phyloP scores from a whole-genome alignment of 2,888 invertebrate genomes.

The Zele albiditarsus region DNA sequence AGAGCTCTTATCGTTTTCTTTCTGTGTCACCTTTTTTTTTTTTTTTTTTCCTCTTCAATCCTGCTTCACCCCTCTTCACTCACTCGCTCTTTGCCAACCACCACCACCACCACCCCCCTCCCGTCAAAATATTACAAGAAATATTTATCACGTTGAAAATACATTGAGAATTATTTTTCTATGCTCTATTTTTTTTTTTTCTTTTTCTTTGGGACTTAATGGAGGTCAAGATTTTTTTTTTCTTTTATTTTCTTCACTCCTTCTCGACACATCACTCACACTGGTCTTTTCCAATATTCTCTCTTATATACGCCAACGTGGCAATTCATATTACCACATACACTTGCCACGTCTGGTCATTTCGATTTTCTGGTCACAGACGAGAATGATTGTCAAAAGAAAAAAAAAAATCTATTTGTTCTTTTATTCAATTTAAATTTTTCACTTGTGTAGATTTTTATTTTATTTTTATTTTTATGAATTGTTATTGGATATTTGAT shows the following conservation, averaged over 20 bases:
- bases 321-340: neutral
- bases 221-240: slow-evolving; percentile 22
- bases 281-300: slow-evolving; percentile 15
- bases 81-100: neutral
- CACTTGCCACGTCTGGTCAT: neutral
- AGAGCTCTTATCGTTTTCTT: slow-evolving; percentile 48
- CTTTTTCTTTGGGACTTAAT: slow-evolving; percentile 16
- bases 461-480: too few species aligned
- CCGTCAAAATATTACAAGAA: slow-evolving; percentile 7
- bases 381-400: neutral
- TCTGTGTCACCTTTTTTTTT: slow-evolving; percentile 12
- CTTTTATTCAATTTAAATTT: neutral
- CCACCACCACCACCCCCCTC: too few species aligned
- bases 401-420: neutral
- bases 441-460: too few species aligned
- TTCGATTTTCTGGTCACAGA: neutral
- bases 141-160: slow-evolving; percentile 20
- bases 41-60: slow-evolving; percentile 1
- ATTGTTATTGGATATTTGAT: too few species aligned
- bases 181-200: neutral
- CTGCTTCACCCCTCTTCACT: neutral
- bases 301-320: neutral
- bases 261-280: slow-evolving; percentile 4
- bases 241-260: neutral
- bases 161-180: slow-evolving; percentile 11